These are phyloP conservation scores for Nycticorax nycticorax DNA, from an alignment of 2,113 vertebrate genomes.

Conservation along the genomic window DNA sequence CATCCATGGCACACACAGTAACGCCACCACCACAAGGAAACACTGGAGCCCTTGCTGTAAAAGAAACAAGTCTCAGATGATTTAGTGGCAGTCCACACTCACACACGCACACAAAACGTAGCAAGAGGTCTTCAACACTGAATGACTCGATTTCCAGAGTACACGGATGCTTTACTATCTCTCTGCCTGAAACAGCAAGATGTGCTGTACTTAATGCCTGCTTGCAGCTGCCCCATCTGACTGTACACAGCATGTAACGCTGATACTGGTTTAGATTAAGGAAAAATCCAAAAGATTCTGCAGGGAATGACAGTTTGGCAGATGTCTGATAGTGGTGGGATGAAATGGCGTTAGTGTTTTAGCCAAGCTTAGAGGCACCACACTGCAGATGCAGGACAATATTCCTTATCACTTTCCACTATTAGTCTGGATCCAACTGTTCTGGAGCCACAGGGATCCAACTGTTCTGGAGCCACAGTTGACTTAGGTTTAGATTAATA, in stretches of 20 bases:
- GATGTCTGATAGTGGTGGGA: not conserved
- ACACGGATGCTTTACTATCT: not conserved
- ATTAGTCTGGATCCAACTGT: not conserved
- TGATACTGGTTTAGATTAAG: not conserved
- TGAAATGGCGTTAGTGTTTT: fast-evolving
- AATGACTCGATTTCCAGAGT: not conserved
- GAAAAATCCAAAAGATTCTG: not conserved
- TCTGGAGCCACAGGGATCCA: not conserved
- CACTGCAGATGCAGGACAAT: not conserved
- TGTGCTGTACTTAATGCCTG: not conserved
- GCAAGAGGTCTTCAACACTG: not conserved
- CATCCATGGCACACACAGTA: constrained; percentile 94
- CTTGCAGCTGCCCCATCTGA: not conserved
- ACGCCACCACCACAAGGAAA: constrained; percentile 87
- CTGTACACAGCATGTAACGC: not conserved
- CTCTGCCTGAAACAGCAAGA: not conserved
- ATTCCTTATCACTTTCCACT: not conserved
- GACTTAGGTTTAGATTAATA: not conserved
- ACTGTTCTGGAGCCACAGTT: not conserved
- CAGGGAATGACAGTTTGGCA: not conserved
- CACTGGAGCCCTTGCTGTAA: constrained; percentile 86
- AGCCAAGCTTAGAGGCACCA: not conserved
- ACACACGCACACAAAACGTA: not conserved
- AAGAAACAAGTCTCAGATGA: not conserved
- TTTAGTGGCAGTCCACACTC: not conserved